Evolutionary conservation across 2,888 invertebrate genomes (phyloP), one percentile per base, ranked within the genome.

Genomic region (Spicauda simplicius): DNA sequence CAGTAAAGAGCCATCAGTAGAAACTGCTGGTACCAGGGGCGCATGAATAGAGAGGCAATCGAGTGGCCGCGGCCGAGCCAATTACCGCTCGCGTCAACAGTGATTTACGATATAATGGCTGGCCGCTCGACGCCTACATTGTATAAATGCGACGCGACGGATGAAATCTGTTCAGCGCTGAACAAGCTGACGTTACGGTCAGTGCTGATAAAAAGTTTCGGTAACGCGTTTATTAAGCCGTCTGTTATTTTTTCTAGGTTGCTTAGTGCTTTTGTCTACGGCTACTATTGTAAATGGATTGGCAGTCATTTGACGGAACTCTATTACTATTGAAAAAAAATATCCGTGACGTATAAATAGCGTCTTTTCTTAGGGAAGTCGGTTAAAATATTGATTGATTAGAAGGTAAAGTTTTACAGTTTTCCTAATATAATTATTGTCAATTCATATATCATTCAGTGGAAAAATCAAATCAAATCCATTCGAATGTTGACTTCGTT

Each of bases 91-190:
- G 83, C 87, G 89, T 90, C 91, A 88, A 82, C 87, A 79, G 80
- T 89, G 91, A 92, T 92, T 91, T 91, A 91, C 88, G 87, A 86
- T 83, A 84, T 90, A 90, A 90, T 88, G 83, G 82, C 80, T 79
- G 79, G 76, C 76, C 80, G 75, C 75, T 78, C 80, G 80, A 83
- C 85, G 87, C 88, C 87, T 86, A 89, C 89, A 88, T 87, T 90
- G 87, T 90, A 87, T 85, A 82, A 88, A 88, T 84, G 84, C 80
- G 80, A 81, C 76, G 79, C 76, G 75, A 74, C 76, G 74, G 74
- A 77, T 74, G 74, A 74, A 74, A 75, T 76, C 74, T 74, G 71
- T 71, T 74, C 72, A 69, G 59, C 70, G 19, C 14, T 33, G 63
- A 65, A 65, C 50, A 56, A 60, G 54, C 58, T 58, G 50, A 50